Evolutionary conservation across 2,888 invertebrate species (phyloP).

Genomic region (Xylophagus ater): DNA sequence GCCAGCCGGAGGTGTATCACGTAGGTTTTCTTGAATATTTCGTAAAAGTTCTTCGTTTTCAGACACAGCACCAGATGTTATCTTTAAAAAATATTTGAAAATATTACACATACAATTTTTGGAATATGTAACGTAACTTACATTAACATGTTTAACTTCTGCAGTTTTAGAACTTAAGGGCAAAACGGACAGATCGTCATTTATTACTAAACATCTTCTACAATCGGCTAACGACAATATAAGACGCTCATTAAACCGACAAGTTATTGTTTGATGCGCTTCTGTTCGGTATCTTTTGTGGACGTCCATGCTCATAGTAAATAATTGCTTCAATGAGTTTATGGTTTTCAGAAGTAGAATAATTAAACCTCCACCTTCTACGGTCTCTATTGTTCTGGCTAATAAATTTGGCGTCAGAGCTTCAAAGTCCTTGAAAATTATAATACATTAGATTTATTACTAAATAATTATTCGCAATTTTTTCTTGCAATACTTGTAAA

Average conservation of each 20-base stretch:
- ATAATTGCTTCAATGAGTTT: constrained; percentile 83
- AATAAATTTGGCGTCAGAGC: constrained; percentile 93
- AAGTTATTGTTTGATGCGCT: constrained; percentile 81
- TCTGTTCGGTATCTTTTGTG: constrained; percentile 88
- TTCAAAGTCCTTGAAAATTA: constrained; percentile 66
- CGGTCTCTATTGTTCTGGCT: constrained; percentile 94
- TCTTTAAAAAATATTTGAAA: neutral
- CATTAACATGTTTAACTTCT: constrained; percentile 62
- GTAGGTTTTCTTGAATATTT: constrained; percentile 67
- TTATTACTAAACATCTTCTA: constrained; percentile 80
- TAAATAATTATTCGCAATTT: neutral
- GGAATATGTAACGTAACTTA: constrained; percentile 25
- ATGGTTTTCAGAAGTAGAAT: constrained; percentile 78
- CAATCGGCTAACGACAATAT: constrained; percentile 82
- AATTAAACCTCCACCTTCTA: constrained; percentile 92
- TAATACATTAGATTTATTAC: neutral
- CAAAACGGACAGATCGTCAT: constrained; percentile 83
- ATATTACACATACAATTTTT: constrained; percentile 20
- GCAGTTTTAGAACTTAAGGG: constrained; percentile 85
- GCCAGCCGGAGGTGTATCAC: constrained; percentile 87
- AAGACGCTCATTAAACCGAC: constrained; percentile 94
- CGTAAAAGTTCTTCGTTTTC: constrained; percentile 51
- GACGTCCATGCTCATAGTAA: constrained; percentile 97
- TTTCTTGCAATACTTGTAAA: constrained; percentile 46
- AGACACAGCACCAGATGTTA: constrained; percentile 15